Evolutionary conservation across 2,113 vertebrate genomes (phyloP), one percentile per base, ranked within the genome.

Genomic region (Psophia crepitans): DNA sequence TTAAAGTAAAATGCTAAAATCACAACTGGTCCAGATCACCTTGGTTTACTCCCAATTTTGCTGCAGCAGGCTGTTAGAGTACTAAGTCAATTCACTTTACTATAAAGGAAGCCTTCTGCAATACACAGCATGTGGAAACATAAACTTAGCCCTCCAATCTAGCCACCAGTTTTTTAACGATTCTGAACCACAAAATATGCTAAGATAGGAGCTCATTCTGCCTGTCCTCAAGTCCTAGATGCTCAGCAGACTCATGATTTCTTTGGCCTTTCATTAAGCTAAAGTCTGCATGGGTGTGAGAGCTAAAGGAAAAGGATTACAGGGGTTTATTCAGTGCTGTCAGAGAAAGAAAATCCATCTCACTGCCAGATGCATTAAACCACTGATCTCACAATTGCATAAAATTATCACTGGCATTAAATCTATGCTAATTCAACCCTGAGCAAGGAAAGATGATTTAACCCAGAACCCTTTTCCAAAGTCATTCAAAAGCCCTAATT

Each of bases 381-480:
- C 66, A 81, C 82, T 87, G 73, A 87, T 94, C 86, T 96, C 95
- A 88, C 86, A 97, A 95, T 48, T 92, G 94, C 92, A 91, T 90
- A 69, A 96, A 98, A 98, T 97, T 91, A 97, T 96, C 93, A 86
- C 73, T 84, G 95, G 73, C 94, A 96, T 98, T 98, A 96, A 94
- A 97, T 95, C 87, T 94, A 48, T 95, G 97, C 89, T 97, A 97
- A 97, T 98, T 97, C 95, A 95, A 79, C 35, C 57, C 74, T 75
- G 53, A 84, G 80, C 81, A 63, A 32, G 43, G 79, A 81, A 95
- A 96, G 96, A 87, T 85, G 37, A 92, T 87, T 98, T 96, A 97
- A 96, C 91, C 90, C 91, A 93, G 88, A 37, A 92, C 11, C 53
- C 46, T 83, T 60, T 90, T 86, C 94, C 96, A 97, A 56, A 91